Base-by-base conservation (phyloP, 2,888 invertebrate species). In the Meiosimyza platycephala region DNA sequence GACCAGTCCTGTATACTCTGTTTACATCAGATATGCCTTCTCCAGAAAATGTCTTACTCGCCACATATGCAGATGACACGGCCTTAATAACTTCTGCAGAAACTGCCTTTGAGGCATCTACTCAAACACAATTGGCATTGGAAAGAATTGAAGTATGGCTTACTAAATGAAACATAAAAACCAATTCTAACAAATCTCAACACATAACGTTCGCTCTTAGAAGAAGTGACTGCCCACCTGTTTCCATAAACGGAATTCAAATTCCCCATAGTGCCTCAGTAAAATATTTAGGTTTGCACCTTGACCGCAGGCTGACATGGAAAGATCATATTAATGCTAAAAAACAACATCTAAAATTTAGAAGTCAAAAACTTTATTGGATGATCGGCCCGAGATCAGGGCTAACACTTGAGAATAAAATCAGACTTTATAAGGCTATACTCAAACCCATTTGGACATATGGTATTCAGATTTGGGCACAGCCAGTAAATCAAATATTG, bases 401-500 rank as follows among this genome's bases (percentile, higher is more conserved):
- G 50, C 40, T 68, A 57, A 68, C 40, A 7, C 59, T 50, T 48
- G 16, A 68, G 28, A 48, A 68, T 47, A 68, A 68, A 51, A 15
- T 68, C 6, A 67, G 22, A 7, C 15, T 67, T 11, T 57, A 55
- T 18, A 67, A 55, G 18, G 55, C 57, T 13, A 55, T 55, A 55
- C 54, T 55, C 16, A 55, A 55, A 16, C 18, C 54, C 16, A 16
- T 55, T 55, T 55, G 16, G 16, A 55, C 16, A 11, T n/a, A 55
- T 15, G 54, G 6, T 18, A 16, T 68, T 9, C 50, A 62, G 16
- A 7, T 69, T 9, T 69, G 52, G 68, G 55, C 13, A 68, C 65
- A 12, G 63, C 68, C 48, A 63, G 48, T 22, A 54, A 69, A 48
- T 69, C 63, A 6, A 62, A 72, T 28, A 71, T 62, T 63, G 71